Percentiles rank a stretch among this genome's conserved stretches.
phyloP scores from a whole-genome alignment of 2,113 vertebrate species.

The Gadus macrocephalus region DNA sequence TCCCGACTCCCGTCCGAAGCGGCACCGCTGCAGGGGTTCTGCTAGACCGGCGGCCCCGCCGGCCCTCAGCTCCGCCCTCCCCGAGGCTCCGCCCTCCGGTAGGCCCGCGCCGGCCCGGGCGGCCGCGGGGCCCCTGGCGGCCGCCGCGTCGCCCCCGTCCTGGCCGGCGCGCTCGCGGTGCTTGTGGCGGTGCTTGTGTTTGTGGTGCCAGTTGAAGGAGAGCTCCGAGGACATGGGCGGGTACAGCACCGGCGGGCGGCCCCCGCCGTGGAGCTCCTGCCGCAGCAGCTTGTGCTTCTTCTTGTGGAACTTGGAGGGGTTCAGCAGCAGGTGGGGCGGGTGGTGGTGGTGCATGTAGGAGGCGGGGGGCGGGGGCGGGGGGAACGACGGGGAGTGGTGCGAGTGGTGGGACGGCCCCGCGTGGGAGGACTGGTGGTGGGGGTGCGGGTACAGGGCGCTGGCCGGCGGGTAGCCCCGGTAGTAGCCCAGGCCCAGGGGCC shows the following conservation, averaged over 20 bases:
- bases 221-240: slow-evolving; percentile 92
- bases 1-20: slow-evolving; percentile 80
- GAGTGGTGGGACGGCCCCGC: slow-evolving; percentile 81
- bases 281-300: slow-evolving; percentile 97
- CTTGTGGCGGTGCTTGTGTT: slow-evolving; percentile 95
- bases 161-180: slow-evolving; percentile 81
- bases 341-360: slow-evolving; percentile 77
- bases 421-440: slow-evolving; percentile 73
- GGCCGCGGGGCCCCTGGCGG: slow-evolving; percentile 41
- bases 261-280: slow-evolving; percentile 86
- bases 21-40: slow-evolving; percentile 88
- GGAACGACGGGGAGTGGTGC: slow-evolving; percentile 80
- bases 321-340: slow-evolving; percentile 89
- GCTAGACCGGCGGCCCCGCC: slow-evolving; percentile 68
- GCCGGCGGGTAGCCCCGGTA: slow-evolving; percentile 91
- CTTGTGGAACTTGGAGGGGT: slow-evolving; percentile 96
- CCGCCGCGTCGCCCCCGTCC: slow-evolving; percentile 57
- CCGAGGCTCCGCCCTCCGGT: slow-evolving; percentile 54
- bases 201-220: slow-evolving; percentile 99
- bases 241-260: slow-evolving; percentile 87
- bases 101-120: slow-evolving; percentile 46
- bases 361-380: slow-evolving; percentile 76
- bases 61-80: slow-evolving; percentile 57
- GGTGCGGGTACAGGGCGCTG: slow-evolving; percentile 88
- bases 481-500: slow-evolving; percentile 91